Conservation (phyloP, 2,797 vertebrate genomes). For the Lepilemur ruficaudatus region DNA sequence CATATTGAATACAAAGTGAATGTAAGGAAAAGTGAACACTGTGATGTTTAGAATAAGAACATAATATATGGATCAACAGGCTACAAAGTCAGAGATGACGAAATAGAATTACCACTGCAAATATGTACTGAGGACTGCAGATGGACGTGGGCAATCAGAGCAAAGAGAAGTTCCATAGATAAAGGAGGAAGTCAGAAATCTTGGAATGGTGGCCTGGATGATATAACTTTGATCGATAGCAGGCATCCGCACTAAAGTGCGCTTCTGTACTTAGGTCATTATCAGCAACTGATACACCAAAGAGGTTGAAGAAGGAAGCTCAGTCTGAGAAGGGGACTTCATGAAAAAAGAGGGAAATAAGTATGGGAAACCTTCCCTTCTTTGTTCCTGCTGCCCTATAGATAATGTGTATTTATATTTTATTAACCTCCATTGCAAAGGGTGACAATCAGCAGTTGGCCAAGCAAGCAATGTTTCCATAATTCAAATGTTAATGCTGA, state of each 20-base stretch:
- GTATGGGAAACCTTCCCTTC: conserved; percentile 17
- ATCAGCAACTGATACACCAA: conserved; percentile 45
- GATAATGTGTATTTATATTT: neutral
- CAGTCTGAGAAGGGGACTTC: conserved; percentile 44
- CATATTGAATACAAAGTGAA: neutral
- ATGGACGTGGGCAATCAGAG: neutral
- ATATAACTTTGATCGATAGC: conserved; percentile 39
- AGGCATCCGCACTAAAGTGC: neutral
- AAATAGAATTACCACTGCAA: neutral
- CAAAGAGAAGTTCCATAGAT: conserved; percentile 42
- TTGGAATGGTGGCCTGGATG: conserved; percentile 34
- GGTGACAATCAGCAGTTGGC: neutral
- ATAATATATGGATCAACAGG: neutral
- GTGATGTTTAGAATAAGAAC: neutral
- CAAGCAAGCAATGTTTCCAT: neutral
- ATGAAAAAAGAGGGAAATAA: conserved; percentile 59
- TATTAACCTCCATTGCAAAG: neutral
- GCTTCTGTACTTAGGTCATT: neutral
- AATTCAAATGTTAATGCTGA: neutral
- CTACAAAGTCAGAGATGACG: neutral
- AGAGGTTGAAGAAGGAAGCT: conserved; percentile 71
- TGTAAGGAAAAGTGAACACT: neutral
- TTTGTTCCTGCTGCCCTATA: neutral
- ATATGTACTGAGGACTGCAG: neutral
- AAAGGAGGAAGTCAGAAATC: conserved; percentile 62